Evolutionary conservation across 1,140 invertebrate species (phyloP).

Genomic region (Trialeurodes vaporariorum): DNA sequence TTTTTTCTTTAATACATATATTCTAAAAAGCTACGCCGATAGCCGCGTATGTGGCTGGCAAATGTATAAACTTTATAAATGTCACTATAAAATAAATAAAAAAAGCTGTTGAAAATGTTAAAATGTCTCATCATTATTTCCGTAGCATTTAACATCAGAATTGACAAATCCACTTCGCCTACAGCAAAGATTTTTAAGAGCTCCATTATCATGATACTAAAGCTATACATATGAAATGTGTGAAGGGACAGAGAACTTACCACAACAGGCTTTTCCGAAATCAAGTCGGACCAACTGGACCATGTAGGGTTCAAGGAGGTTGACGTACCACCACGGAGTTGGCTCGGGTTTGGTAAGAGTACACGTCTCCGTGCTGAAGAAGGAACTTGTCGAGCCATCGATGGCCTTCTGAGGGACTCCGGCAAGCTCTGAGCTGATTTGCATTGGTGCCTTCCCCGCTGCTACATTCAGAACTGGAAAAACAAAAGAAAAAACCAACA

Average conservation of each 20-base stretch:
- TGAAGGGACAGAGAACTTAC: conserved; percentile 41
- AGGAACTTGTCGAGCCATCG: conserved; percentile 75
- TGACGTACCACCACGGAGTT: conserved; percentile 91
- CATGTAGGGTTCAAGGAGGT: conserved; percentile 88
- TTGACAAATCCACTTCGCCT: no score
- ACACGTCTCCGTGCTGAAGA: conserved; percentile 72
- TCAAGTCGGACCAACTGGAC: conserved; percentile 84
- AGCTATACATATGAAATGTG: not conserved
- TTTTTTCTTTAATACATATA: no score
- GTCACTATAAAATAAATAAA: no score
- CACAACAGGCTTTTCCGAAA: conserved; percentile 84
- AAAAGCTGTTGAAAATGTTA: no score
- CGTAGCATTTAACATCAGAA: no score
- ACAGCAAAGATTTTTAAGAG: no score
- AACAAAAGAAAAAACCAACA: conserved; percentile 24
- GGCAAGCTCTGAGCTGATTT: conserved; percentile 68
- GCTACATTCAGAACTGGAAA: conserved; percentile 85
- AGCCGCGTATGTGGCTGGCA: no score
- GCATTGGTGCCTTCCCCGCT: conserved; percentile 90
- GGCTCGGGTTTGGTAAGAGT: conserved; percentile 70
- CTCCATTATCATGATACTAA: not conserved
- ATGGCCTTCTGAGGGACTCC: conserved; percentile 83
- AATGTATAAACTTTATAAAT: no score
- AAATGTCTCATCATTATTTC: no score
- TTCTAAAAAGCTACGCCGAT: no score